Evolutionary conservation across 92 coral and sea anemone genomes (phyloP).

Genomic region (Parazoanthus swiftii): DNA sequence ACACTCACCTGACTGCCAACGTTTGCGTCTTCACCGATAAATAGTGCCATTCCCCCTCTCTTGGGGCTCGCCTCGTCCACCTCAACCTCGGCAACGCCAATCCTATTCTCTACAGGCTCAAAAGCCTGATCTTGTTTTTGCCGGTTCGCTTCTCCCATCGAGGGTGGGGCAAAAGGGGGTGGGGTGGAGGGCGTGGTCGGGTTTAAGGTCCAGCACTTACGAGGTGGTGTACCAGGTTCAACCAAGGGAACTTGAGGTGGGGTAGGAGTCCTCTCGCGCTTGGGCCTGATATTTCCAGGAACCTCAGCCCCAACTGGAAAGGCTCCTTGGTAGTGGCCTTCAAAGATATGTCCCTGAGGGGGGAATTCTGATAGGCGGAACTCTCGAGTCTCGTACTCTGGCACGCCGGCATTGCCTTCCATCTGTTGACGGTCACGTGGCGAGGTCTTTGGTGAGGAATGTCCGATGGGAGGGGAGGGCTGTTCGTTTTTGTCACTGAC

Average conservation of each 20-base stretch:
- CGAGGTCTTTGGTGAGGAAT: conserved; percentile 63
- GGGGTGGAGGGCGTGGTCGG: conserved; percentile 20
- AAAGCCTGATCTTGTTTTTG: not conserved
- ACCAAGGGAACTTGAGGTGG: conserved; percentile 2
- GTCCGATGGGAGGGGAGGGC: conserved; percentile 78
- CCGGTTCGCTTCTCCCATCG: not conserved
- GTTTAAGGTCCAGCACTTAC: conserved; percentile 53
- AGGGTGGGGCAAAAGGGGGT: conserved; percentile 10
- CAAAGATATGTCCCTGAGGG: conserved; percentile 38
- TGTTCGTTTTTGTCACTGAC: conserved; percentile 48
- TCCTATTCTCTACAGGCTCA: conserved; percentile 25
- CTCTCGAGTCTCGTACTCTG: conserved; percentile 74
- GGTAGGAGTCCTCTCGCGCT: conserved; percentile 36
- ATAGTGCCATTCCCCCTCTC: conserved; percentile 81
- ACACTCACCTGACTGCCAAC: conserved; percentile 55
- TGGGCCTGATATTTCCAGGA: conserved; percentile 35
- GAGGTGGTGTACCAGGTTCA: conserved; percentile 47
- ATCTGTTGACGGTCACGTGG: conserved; percentile 27
- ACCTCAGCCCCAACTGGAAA: conserved; percentile 28
- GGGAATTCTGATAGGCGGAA: conserved; percentile 74
- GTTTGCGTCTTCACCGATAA: conserved; percentile 70
- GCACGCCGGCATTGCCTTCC: not conserved
- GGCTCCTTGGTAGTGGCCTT: conserved; percentile 1
- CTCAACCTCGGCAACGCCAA: conserved; percentile 47
- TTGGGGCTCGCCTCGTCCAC: conserved; percentile 49